These are phyloP conservation scores for Limulus polyphemus DNA, from an alignment of 2,888 invertebrate species.

Conservation along the genomic window DNA sequence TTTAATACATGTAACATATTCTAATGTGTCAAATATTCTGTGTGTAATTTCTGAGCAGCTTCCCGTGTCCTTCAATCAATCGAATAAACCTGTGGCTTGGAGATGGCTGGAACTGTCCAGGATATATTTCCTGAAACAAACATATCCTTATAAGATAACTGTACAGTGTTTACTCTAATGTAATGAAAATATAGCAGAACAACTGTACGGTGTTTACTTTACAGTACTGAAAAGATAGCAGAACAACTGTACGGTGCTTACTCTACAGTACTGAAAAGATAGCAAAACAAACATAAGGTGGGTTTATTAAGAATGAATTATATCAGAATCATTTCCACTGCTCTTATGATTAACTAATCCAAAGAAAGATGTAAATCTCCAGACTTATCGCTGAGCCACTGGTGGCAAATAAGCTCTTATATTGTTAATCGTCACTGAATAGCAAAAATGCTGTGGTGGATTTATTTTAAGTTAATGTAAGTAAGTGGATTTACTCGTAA, in stretches of 20 bases:
- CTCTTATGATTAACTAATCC: no score
- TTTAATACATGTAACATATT: constrained; percentile 70
- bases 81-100: constrained; percentile 74
- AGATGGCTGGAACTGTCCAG: constrained; percentile 73
- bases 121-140: constrained; percentile 62
- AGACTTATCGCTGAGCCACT: no score
- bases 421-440: no score
- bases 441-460: no score
- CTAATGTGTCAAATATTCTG: constrained; percentile 86
- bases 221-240: not conserved
- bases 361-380: no score
- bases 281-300: not conserved
- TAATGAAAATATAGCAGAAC: constrained; percentile 9
- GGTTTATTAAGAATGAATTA: no score
- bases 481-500: no score
- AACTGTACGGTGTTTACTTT: constrained; percentile 2
- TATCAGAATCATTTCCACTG: no score
- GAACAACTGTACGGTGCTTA: not conserved
- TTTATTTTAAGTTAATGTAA: no score
- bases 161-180: no score
- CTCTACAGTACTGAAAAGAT: not conserved
- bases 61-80: constrained; percentile 59
- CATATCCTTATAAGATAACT: constrained; percentile 4
- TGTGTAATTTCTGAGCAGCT: constrained; percentile 72
- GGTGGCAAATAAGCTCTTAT: no score